These are phyloP conservation scores for Acanthosepion esculentum DNA, from an alignment of 2,888 invertebrate species.

Conservation along the genomic window DNA sequence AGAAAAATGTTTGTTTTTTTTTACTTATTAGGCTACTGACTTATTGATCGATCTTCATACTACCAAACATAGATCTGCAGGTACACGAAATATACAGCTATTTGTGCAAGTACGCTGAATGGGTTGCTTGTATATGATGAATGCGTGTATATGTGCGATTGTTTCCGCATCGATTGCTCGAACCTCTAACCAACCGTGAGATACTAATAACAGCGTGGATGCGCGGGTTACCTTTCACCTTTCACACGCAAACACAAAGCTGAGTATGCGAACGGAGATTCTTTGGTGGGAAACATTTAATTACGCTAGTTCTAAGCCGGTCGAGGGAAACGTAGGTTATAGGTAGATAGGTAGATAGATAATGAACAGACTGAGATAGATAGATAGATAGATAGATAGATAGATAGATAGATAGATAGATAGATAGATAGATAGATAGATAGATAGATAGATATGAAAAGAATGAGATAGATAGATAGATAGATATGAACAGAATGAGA, in stretches of 20 bases:
- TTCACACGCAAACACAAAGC: neutral
- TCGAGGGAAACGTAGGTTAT: neutral
- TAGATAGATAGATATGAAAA: neutral
- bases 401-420: neutral
- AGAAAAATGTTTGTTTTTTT: neutral
- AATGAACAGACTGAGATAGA: neutral
- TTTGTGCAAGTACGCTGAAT: neutral
- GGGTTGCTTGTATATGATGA: neutral
- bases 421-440: neutral
- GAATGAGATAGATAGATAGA: neutral
- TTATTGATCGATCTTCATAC: neutral
- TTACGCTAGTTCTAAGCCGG: neutral
- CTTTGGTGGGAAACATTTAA: neutral
- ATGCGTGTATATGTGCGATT: neutral
- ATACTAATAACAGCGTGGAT: neutral
- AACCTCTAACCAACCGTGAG: neutral
- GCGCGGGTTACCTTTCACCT: neutral
- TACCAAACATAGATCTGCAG: neutral
- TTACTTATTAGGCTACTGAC: neutral
- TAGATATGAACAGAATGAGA: neutral
- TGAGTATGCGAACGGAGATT: neutral
- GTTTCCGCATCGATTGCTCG: neutral
- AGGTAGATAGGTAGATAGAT: neutral
- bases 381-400: neutral
- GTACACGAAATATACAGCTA: neutral